Conservation (phyloP, 2,797 vertebrate species). For the Bucorvus abyssinicus region DNA sequence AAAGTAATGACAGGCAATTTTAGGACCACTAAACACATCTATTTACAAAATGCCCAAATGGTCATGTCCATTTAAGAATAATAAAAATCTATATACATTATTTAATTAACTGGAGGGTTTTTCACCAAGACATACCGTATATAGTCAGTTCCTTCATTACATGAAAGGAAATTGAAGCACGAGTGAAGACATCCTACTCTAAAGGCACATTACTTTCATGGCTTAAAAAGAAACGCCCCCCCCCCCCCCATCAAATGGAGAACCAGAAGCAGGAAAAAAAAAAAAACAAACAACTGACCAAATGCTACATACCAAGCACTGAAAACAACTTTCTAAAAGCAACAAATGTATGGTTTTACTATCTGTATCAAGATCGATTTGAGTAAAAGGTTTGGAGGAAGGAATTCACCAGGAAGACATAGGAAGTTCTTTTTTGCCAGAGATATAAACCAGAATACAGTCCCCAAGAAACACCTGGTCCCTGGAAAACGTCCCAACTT, state of each 20-base stretch:
- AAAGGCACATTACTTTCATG: slow-evolving; percentile 17
- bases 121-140: not conserved
- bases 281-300: not conserved
- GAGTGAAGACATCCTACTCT: slow-evolving; percentile 19
- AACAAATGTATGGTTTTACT: not conserved
- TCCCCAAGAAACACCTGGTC: slow-evolving; percentile 49
- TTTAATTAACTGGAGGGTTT: slow-evolving; percentile 13
- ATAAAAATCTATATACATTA: slow-evolving; percentile 9
- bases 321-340: slow-evolving; percentile 1
- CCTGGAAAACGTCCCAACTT: slow-evolving; percentile 64
- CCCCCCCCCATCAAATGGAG: not conserved
- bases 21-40: slow-evolving; percentile 50
- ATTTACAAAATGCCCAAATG: slow-evolving; percentile 50
- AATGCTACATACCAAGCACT: not conserved
- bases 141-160: slow-evolving; percentile 33
- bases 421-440: slow-evolving; percentile 30
- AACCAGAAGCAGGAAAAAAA: not conserved
- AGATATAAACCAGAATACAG: slow-evolving; percentile 39
- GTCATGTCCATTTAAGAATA: slow-evolving; percentile 3
- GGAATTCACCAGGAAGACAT: not conserved
- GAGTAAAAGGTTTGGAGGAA: slow-evolving; percentile 25
- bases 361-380: not conserved
- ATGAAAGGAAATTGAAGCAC: slow-evolving; percentile 35
- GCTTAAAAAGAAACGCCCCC: not conserved
- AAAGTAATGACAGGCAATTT: slow-evolving; percentile 43